phyloP scores from a whole-genome alignment of 2,888 invertebrate genomes.

The Geophilus truncorum region DNA sequence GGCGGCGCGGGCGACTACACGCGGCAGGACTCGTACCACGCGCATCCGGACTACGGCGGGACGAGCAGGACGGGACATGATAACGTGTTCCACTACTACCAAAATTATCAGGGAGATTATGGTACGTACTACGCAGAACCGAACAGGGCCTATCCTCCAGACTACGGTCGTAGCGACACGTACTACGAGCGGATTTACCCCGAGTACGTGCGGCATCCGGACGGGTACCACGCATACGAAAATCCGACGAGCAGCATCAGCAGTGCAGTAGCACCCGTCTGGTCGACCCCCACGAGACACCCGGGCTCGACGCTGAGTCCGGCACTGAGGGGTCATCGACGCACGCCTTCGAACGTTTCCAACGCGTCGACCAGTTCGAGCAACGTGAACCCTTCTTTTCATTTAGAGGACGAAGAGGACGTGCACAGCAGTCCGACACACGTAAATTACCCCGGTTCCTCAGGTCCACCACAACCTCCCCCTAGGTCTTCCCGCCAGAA shows the following conservation, averaged over 20 bases:
- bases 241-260: slow-evolving; percentile 37
- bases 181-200: slow-evolving; percentile 40
- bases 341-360: slow-evolving; percentile 72
- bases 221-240: slow-evolving; percentile 41
- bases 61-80: slow-evolving; percentile 35
- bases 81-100: slow-evolving; percentile 38
- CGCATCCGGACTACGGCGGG: slow-evolving; percentile 35
- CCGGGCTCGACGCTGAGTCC: slow-evolving; percentile 41
- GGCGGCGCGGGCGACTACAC: slow-evolving; percentile 35
- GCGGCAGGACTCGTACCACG: slow-evolving; percentile 35
- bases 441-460: slow-evolving; percentile 36
- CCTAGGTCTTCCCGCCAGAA: slow-evolving; percentile 43
- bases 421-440: slow-evolving; percentile 48
- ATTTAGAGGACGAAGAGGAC: slow-evolving; percentile 58
- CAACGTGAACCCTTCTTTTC: slow-evolving; percentile 60
- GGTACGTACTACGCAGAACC: slow-evolving; percentile 38
- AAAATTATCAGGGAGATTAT: slow-evolving; percentile 37
- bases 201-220: slow-evolving; percentile 45
- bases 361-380: slow-evolving; percentile 54
- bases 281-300: slow-evolving; percentile 34
- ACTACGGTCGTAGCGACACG: slow-evolving; percentile 37
- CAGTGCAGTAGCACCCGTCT: slow-evolving; percentile 36
- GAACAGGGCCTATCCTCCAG: slow-evolving; percentile 36
- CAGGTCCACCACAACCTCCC: slow-evolving; percentile 41
- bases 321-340: slow-evolving; percentile 57